A percentile compares a stretch with the other conserved stretches of the same genome.
phyloP scores from a whole-genome alignment of 92 coral and sea anemone genomes.

The Epizoanthus rinbou region DNA sequence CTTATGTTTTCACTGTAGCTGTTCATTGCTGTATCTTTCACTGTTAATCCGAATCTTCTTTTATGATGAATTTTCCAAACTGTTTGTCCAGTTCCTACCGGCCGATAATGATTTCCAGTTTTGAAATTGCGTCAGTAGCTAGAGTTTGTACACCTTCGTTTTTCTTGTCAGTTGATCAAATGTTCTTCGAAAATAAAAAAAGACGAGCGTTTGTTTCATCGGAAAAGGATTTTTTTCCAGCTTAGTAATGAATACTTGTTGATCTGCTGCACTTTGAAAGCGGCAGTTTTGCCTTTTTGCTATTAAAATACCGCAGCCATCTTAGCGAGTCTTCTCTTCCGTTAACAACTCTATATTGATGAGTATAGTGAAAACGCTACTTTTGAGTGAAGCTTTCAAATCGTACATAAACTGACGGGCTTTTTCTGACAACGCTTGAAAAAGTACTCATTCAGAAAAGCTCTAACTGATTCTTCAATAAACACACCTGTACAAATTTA shows the following conservation, averaged over 20 bases:
- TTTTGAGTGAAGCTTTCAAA: neutral
- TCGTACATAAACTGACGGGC: neutral
- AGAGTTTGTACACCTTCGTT: neutral
- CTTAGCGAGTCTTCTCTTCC: neutral
- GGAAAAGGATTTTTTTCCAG: neutral
- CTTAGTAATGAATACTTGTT: neutral
- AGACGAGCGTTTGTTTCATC: neutral
- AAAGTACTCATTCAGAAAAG: neutral
- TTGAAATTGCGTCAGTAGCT: neutral
- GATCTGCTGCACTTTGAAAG: neutral
- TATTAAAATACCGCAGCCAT: neutral
- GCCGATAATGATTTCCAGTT: neutral
- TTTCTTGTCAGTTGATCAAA: neutral
- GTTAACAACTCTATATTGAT: neutral
- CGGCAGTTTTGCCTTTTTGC: neutral
- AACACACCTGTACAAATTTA: conserved; percentile 14
- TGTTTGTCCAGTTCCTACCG: no score
- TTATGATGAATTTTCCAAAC: no score
- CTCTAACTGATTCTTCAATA: neutral
- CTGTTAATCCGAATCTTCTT: neutral
- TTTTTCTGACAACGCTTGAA: neutral
- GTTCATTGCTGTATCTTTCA: neutral
- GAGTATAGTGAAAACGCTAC: neutral
- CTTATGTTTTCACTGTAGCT: neutral
- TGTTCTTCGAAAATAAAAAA: neutral